Base-by-base conservation (phyloP, 92 coral and sea anemone species). In the Parazoanthus atlanticus region DNA sequence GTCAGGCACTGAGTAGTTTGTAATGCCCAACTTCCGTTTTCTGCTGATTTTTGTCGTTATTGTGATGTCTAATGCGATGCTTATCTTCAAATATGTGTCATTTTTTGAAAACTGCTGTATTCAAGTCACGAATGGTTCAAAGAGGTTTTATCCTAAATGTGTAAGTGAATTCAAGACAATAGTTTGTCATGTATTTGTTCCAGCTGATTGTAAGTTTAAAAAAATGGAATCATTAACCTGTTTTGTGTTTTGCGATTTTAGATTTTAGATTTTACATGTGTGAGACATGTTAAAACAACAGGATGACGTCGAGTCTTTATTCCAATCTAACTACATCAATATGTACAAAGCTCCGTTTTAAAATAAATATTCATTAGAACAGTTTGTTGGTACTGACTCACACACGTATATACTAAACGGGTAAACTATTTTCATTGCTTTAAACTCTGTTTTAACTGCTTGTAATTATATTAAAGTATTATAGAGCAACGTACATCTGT, bases 31-130 rank as follows among this genome's bases (percentile, higher is more conserved):
- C 66, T 84, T 84, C 87, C 87, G 87, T 46, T 70, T 19, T 84
- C 12, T 7, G 38, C 86, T 70, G 87, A 70, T 84, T 89, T 91
- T 91, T 85, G 89, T 79, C 93, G 88, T 89, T 89, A 88, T 89
- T 91, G 86, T 65, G 82, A 88, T 85, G 66, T 66, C 90, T 84
- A 58, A 89, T 83, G 93, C 79, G 93, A 91, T 91, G 76, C 49
- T 89, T 91, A 91, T 91, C 93, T 84, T 29, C 67, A 46, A 69
- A 84, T 70, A 31, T 31, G 67, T 23, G 11, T 43, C 58, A 47
- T 65, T 52, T 46, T 71, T 70, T 16, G 30, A 69, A 70, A 82
- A 26, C 46, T 69, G 67, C 25, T 46, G 7, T 5, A 71, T 28
- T 32, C 11, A 26, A 70, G 87, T 84, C 87, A 84, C 87, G 87